Evolutionary conservation across 1,140 invertebrate genomes (phyloP), one percentile per base, ranked within the genome.

Genomic region (Pogonus chalceus): DNA sequence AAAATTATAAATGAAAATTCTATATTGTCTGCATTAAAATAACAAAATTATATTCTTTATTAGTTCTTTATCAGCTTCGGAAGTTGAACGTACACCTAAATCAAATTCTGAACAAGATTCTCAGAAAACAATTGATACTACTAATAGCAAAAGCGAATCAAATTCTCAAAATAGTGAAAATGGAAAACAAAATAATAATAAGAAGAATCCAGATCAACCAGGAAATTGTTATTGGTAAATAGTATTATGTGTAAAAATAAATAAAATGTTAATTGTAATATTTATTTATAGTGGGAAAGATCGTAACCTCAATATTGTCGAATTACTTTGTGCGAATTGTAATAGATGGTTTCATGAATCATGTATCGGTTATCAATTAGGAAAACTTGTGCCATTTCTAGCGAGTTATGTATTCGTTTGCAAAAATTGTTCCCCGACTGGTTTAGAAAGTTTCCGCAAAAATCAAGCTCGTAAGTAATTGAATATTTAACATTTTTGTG

Each of bases 391-490:
- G 23, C 92, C 92, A 0, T 98, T 98, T 65, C 91, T 96, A 81
- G 87, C 90, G 58, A 96, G 95, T 69, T 98, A 98, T 71, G 77
- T 93, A 55, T 98, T 98, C 70, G 81, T 92, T 54, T 98, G 96
- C 69, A 96, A 96, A 72, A 92, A 90, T 60, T 98, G 95, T 70
- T 95, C 90, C 49, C 80, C 84, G n/a, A 92, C 85, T 48, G 89
- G 90, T 2, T 68, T 91, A 23, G 90, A 95, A 69, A 88, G 79
- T 60, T 94, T 93, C 66, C 88, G 87, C 62, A 92, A 92, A 66
- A 90, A 83, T 65, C 89, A 92, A 81, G 87, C 90, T 35, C 87
- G 92, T 96, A 80, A 84, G 88, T 75, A 18, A 54, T 59, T 37
- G 21, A 9, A 58, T 46, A n/a, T 52, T 50, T 12, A 14, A 49